Conservation (phyloP, 1,140 invertebrate species). For the Zaprionus vittiger region DNA sequence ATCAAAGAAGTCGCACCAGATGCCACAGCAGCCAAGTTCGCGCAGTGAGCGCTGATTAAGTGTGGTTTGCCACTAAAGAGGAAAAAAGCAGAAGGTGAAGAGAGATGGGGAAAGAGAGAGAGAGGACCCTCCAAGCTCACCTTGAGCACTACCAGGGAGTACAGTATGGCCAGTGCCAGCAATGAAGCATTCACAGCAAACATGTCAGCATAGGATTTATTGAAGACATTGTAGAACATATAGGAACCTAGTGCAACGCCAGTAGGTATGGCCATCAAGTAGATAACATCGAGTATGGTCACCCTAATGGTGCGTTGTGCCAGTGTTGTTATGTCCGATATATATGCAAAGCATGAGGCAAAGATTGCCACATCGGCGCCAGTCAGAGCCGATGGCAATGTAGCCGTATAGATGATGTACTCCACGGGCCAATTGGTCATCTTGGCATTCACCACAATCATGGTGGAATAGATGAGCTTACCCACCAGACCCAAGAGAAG, state of each 20-base stretch:
- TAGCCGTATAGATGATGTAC: conserved; percentile 89
- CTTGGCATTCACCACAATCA: conserved; percentile 89
- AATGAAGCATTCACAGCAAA: conserved; percentile 88
- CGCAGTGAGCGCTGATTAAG: conserved; percentile 86
- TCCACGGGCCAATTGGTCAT: conserved; percentile 89
- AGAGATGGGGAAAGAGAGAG: not conserved
- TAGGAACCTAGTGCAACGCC: conserved; percentile 88
- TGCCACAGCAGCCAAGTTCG: conserved; percentile 86
- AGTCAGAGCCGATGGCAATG: conserved; percentile 89
- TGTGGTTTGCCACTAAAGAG: conserved; percentile 87
- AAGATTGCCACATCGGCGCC: conserved; percentile 91
- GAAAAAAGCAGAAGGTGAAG: conserved; percentile 56
- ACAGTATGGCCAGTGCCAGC: conserved; percentile 87
- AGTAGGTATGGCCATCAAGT: conserved; percentile 90
- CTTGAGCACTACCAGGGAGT: conserved; percentile 85
- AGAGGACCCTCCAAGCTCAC: conserved; percentile 38
- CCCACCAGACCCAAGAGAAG: conserved; percentile 89
- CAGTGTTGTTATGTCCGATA: conserved; percentile 88
- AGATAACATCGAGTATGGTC: conserved; percentile 89
- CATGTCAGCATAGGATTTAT: conserved; percentile 88
- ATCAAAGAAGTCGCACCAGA: conserved; percentile 90
- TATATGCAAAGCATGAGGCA: conserved; percentile 89
- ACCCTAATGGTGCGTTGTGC: conserved; percentile 89
- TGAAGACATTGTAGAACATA: conserved; percentile 86
- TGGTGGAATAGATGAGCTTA: conserved; percentile 89